phyloP scores from a whole-genome alignment of 1,140 invertebrate species.

The Meteorus sp. region DNA sequence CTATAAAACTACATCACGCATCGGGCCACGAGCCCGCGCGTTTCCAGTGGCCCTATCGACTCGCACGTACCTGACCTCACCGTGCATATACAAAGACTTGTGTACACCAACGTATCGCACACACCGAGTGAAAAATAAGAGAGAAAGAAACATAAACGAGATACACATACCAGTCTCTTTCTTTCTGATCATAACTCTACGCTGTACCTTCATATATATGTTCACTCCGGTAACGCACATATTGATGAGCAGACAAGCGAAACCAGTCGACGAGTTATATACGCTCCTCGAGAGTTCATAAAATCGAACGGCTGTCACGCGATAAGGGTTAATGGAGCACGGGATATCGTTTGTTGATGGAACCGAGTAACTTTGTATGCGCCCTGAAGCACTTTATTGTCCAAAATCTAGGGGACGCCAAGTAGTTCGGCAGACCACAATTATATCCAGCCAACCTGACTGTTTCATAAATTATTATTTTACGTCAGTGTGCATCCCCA shows the following conservation, averaged over 20 bases:
- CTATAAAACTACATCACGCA: conserved; percentile 40
- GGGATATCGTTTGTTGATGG: neutral
- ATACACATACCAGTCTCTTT: too few relatives aligned
- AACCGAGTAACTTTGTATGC: neutral
- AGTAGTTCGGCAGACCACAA: neutral
- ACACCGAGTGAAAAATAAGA: neutral
- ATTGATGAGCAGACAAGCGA: neutral
- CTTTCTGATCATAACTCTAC: neutral
- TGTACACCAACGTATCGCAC: too few relatives aligned
- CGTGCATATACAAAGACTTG: neutral
- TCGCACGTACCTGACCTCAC: conserved; percentile 24
- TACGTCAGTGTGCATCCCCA: neutral
- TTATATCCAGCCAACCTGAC: neutral
- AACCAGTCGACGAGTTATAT: conserved; percentile 12
- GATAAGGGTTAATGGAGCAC: conserved; percentile 26
- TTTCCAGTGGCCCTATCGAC: conserved; percentile 4
- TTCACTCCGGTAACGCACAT: neutral
- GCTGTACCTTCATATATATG: neutral
- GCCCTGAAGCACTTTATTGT: conserved; percentile 5
- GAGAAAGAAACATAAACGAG: too few relatives aligned
- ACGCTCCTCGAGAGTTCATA: conserved; percentile 18
- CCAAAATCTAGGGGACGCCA: conserved; percentile 4
- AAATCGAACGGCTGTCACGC: conserved; percentile 25
- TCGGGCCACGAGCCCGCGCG: conserved; percentile 10
- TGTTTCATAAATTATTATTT: conserved; percentile 11